phyloP scores from a whole-genome alignment of 2,113 vertebrate genomes.

The Sus scrofa region DNA sequence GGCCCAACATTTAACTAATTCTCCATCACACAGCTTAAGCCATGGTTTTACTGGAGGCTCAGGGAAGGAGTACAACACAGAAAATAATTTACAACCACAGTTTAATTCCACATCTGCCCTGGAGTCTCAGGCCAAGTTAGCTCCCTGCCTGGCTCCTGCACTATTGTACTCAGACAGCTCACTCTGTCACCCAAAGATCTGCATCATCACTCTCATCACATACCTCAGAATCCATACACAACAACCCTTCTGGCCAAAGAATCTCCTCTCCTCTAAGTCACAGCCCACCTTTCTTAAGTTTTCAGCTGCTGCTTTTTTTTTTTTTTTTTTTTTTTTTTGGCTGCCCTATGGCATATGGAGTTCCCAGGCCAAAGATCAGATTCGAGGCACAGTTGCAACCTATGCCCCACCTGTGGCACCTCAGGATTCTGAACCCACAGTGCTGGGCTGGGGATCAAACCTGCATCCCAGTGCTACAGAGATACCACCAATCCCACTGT shows the following conservation, averaged over 20 bases:
- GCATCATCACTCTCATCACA: neutral
- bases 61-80: neutral
- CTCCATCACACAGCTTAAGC: neutral
- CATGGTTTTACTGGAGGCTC: neutral
- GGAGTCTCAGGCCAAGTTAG: neutral
- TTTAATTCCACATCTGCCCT: neutral
- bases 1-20: neutral
- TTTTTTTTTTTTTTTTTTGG: no score
- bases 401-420: no score
- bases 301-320: neutral
- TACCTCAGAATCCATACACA: neutral
- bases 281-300: neutral
- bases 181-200: neutral
- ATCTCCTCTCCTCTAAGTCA: neutral
- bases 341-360: no score
- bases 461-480: no score
- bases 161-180: neutral
- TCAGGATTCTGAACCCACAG: no score
- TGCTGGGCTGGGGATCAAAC: no score
- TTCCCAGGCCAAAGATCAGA: no score
- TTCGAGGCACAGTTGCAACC: no score
- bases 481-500: no score
- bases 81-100: neutral
- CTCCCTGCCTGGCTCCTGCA: neutral
- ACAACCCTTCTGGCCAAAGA: neutral